A percentile compares a stretch with the other conserved stretches of the same genome.
Evolutionary conservation across 2,797 vertebrate species (phyloP).

Genomic region (Mormyrops attenuatus): DNA sequence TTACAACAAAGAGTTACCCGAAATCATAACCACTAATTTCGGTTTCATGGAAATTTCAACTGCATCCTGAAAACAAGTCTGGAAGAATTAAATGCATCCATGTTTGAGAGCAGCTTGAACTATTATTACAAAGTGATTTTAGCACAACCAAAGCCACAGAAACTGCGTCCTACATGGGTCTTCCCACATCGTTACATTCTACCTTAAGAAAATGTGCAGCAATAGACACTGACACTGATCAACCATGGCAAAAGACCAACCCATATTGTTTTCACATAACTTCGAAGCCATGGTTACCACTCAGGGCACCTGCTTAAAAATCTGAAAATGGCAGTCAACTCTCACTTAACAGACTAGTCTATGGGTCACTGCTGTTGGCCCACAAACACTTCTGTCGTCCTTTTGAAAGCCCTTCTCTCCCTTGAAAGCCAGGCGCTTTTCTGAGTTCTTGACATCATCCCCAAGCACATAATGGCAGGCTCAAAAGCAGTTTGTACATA

Average conservation of each 20-base stretch:
- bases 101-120: constrained; percentile 10
- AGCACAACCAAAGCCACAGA: neutral
- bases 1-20: constrained; percentile 16
- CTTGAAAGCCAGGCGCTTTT: constrained; percentile 13
- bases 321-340: constrained; percentile 16
- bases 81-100: constrained; percentile 13
- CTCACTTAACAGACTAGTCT: constrained; percentile 19
- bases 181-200: neutral
- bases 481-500: constrained; percentile 19
- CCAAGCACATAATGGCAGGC: constrained; percentile 24
- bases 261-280: neutral
- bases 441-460: constrained; percentile 23
- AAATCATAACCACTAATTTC: neutral
- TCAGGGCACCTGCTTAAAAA: constrained; percentile 23
- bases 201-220: neutral
- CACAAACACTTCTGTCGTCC: neutral
- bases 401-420: constrained; percentile 14
- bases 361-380: constrained; percentile 11
- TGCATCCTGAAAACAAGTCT: neutral
- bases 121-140: neutral
- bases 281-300: neutral
- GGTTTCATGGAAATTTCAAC: constrained; percentile 12
- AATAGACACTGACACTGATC: constrained; percentile 6
- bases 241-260: constrained; percentile 13
- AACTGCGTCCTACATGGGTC: neutral